Percentiles rank a stretch among this genome's conserved stretches.
phyloP scores from a whole-genome alignment of 2,888 invertebrate species.

The Frankliniella intonsa region DNA sequence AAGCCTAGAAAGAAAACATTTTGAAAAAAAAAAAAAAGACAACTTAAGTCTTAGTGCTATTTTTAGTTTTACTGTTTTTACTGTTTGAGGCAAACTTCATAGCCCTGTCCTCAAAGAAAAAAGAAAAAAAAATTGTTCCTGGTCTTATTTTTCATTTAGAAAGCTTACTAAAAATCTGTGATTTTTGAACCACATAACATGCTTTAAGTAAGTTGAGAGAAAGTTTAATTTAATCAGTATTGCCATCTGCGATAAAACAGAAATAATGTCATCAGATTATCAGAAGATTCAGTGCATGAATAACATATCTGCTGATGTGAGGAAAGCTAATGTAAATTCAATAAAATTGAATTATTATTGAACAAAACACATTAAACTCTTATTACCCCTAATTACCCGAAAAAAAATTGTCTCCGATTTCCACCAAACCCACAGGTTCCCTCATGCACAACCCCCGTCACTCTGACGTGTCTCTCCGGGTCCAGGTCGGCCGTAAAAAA shows the following conservation, averaged over 20 bases:
- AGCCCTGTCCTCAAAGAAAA: background rate
- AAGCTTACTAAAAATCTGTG: background rate
- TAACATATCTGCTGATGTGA: no score
- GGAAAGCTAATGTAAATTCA: background rate
- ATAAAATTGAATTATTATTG: background rate
- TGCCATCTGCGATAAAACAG: background rate
- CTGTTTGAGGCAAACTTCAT: background rate
- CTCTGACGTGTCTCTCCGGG: no score
- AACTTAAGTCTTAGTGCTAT: background rate
- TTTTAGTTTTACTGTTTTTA: background rate
- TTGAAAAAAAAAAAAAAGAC: background rate
- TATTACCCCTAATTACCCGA: no score
- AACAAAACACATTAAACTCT: background rate
- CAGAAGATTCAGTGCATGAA: no score
- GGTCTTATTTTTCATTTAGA: background rate
- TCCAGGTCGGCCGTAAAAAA: no score
- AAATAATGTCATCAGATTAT: background rate
- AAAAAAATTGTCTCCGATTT: no score
- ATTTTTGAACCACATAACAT: background rate
- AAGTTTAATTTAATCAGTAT: background rate
- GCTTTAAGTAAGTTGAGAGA: background rate
- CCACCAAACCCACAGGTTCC: no score
- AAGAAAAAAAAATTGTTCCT: background rate
- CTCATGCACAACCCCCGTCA: no score
- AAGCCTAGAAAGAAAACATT: background rate